phyloP scores from a whole-genome alignment of 1,140 invertebrate species.

The Drosophila fuyamai region DNA sequence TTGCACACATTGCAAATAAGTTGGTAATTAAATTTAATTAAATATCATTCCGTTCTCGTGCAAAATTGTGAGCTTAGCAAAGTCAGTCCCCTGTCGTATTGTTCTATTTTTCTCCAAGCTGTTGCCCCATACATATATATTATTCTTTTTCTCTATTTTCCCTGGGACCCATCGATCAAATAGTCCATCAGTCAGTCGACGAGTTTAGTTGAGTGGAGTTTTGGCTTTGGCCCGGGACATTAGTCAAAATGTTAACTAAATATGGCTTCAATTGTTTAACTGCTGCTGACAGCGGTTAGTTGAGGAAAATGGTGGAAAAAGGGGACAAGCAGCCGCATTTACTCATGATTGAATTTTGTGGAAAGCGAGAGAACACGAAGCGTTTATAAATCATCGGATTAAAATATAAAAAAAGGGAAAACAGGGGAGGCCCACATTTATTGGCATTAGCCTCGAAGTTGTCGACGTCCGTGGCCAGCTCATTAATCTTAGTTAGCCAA shows the following conservation, averaged over 20 bases:
- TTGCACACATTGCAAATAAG: too few species aligned
- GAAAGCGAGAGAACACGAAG: slow-evolving; percentile 23
- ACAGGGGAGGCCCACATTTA: slow-evolving; percentile 50
- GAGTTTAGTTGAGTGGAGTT: slow-evolving; percentile 17
- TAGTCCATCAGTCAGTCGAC: slow-evolving; percentile 17
- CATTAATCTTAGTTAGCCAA: slow-evolving; percentile 75
- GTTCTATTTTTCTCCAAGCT: slow-evolving; percentile 4
- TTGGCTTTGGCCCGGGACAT: slow-evolving; percentile 14
- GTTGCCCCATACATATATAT: background rate
- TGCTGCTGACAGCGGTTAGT: slow-evolving; percentile 41
- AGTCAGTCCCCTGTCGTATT: background rate
- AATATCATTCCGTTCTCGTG: background rate
- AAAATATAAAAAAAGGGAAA: slow-evolving; percentile 37
- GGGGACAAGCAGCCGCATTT: background rate
- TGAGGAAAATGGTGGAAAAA: background rate
- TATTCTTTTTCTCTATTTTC: slow-evolving; percentile 5
- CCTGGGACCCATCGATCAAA: slow-evolving; percentile 27
- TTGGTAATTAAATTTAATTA: background rate
- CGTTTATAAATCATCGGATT: slow-evolving; percentile 71
- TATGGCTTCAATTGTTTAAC: slow-evolving; percentile 39
- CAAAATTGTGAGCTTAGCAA: background rate
- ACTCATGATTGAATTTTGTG: slow-evolving; percentile 13
- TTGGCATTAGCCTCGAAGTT: slow-evolving; percentile 63
- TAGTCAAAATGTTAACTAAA: slow-evolving; percentile 42
- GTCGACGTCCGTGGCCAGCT: slow-evolving; percentile 31